Percentiles rank a stretch among this genome's conserved stretches.
Conservation (phyloP, 1,140 invertebrate species). For the Xylocopa sonorina region DNA sequence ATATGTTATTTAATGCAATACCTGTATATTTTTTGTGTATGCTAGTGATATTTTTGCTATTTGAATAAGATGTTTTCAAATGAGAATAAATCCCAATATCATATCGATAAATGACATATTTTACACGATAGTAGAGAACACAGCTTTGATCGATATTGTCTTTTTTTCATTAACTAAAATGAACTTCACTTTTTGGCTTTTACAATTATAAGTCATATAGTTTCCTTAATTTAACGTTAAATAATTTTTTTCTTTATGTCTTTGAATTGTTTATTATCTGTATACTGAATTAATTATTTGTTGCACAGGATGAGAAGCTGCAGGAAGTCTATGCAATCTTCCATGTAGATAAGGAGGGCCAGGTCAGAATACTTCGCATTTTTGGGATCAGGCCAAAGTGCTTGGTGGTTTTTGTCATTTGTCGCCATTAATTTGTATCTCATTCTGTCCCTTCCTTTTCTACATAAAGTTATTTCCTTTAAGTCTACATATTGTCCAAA, state of each 20-base stretch:
- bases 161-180: conserved; percentile 2
- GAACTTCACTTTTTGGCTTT: conserved; percentile 2
- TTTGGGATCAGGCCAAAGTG: conserved; percentile 62
- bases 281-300: conserved; percentile 78
- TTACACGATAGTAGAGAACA: background rate
- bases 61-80: conserved; percentile 3
- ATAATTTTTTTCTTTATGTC: conserved; percentile 34
- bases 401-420: conserved; percentile 60
- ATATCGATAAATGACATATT: background rate
- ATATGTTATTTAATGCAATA: conserved; percentile 43
- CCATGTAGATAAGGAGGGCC: conserved; percentile 86
- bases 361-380: conserved; percentile 83
- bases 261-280: conserved; percentile 54
- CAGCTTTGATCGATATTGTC: conserved; percentile 6
- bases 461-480: conserved; percentile 47
- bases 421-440: conserved; percentile 43
- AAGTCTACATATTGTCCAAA: background rate
- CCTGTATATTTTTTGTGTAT: conserved; percentile 24
- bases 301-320: conserved; percentile 84
- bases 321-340: conserved; percentile 86
- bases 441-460: conserved; percentile 72
- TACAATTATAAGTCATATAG: background rate
- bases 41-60: conserved; percentile 30
- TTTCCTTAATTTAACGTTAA: background rate
- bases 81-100: conserved; percentile 7